Evolutionary conservation across 1,140 invertebrate species (phyloP).

Genomic region (Pristionchus pacificus): DNA sequence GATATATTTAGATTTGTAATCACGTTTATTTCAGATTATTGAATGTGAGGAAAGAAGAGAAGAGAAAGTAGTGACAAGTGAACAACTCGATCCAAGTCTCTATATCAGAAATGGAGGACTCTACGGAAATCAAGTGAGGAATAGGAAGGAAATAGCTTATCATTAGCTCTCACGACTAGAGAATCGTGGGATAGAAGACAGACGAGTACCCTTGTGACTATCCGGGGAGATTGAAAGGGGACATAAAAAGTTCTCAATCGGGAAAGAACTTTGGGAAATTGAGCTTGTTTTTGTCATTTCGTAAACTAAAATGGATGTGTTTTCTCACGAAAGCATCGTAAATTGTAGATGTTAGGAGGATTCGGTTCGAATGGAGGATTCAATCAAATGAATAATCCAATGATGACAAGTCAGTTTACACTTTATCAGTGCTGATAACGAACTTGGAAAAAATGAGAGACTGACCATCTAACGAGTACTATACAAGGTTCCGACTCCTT

Average conservation of each 20-base stretch:
- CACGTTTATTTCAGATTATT: not conserved
- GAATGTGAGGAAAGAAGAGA: slow-evolving; percentile 4
- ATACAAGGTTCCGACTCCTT: too few species aligned
- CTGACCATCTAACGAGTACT: too few species aligned
- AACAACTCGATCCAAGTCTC: slow-evolving; percentile 26
- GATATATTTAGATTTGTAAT: not conserved
- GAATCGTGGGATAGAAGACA: not conserved
- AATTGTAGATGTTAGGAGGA: too few species aligned
- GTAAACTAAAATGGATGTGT: slow-evolving; percentile 3
- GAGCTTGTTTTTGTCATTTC: not conserved
- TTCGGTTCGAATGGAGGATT: not conserved
- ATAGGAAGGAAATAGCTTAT: not conserved
- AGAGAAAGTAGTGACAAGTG: slow-evolving; percentile 17
- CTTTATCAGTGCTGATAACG: too few species aligned
- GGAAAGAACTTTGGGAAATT: too few species aligned
- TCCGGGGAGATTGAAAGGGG: not conserved
- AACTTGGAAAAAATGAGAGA: too few species aligned
- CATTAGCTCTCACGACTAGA: too few species aligned
- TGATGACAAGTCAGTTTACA: not conserved
- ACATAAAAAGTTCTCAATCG: not conserved
- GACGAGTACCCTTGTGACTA: not conserved
- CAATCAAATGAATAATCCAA: not conserved
- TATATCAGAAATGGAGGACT: slow-evolving; percentile 16
- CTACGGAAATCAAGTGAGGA: slow-evolving; percentile 11
- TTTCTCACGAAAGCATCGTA: too few species aligned